phyloP scores from a whole-genome alignment of 92 coral and sea anemone genomes.

The Heliopora coerulea region DNA sequence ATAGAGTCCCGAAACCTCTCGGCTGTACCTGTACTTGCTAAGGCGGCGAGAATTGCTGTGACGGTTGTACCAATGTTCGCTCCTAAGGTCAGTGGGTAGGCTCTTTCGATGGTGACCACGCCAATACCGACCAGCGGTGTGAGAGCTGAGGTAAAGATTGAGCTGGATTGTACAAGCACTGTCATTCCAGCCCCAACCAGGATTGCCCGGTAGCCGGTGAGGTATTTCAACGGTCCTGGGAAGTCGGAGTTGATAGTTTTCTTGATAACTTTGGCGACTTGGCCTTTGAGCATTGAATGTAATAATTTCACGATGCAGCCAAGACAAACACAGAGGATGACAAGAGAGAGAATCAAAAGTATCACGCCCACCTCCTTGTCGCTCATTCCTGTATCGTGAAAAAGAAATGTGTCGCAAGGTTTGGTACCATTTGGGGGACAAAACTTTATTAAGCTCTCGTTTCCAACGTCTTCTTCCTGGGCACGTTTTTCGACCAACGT shows the following conservation, averaged over 20 bases:
- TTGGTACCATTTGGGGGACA: constrained; percentile 15
- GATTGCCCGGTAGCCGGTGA: constrained; percentile 91
- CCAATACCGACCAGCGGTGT: constrained; percentile 97
- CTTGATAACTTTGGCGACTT: constrained; percentile 66
- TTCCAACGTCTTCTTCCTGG: constrained; percentile 29
- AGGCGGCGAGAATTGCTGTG: constrained; percentile 89
- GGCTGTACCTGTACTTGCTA: constrained; percentile 76
- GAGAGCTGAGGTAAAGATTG: constrained; percentile 97
- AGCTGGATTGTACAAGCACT: constrained; percentile 92
- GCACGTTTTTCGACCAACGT: constrained; percentile 19
- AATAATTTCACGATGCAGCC: constrained; percentile 47
- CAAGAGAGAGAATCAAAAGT: constrained; percentile 41
- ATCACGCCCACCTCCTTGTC: constrained; percentile 50
- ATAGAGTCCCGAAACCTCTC: constrained; percentile 64
- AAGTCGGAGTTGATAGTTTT: constrained; percentile 88
- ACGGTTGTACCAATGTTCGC: constrained; percentile 97
- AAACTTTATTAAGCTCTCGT: constrained; percentile 22
- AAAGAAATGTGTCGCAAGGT: constrained; percentile 27
- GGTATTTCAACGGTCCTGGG: constrained; percentile 78
- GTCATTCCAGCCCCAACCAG: constrained; percentile 95
- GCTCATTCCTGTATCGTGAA: constrained; percentile 51
- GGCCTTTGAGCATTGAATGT: constrained; percentile 53
- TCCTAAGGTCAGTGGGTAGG: constrained; percentile 91
- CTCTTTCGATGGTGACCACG: constrained; percentile 81
- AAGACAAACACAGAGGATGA: constrained; percentile 46